Base-by-base conservation (phyloP, 2,888 invertebrate genomes). In the Drosophila imparisetae region DNA sequence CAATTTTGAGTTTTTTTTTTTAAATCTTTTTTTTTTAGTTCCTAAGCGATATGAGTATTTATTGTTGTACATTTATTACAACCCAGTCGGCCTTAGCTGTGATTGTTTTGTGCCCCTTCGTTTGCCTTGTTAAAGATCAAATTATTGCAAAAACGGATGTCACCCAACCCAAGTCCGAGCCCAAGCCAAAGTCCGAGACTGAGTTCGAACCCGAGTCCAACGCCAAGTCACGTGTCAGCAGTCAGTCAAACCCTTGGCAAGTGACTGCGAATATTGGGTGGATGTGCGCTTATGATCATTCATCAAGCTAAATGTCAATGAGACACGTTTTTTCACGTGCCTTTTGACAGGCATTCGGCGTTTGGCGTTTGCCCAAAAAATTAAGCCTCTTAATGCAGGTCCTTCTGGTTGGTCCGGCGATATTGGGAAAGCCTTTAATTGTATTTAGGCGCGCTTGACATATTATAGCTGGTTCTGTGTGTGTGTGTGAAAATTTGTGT, bases 241-340 rank as follows among this genome's bases (percentile, higher is more conserved):
- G 86, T 88, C 88, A 87, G 80, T 87, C 81, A 79, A 74, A 73
- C 73, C 63, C 73, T 62, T 64, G 67, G 72, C 67, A 72, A 72
- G 66, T 61, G 64, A 61, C 72, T 71, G 74, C 74, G 57, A 58
- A 52, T 63, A 38, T 36, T 55, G 45, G 63, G 55, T 55, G 64
- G 62, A 61, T 58, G 40, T 49, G 70, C 57, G 63, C 67, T 76
- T 73, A 65, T 65, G 79, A 86, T 89, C 87, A 88, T 88, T 88
- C 87, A 88, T 88, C 89, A 88, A 89, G 87, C 88, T 88, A 64
- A 88, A 87, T 76, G 87, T 88, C 87, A 86, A 71, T 81, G 80
- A 85, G 81, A 87, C 86, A 87, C 80, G 81, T 86, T 86, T 89
- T 86, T 86, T 87, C 88, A 85, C 85, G 89, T 87, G 89, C 82